Evolutionary conservation across 2,113 vertebrate species (phyloP).

Genomic region (Pachypanchax playfairii): DNA sequence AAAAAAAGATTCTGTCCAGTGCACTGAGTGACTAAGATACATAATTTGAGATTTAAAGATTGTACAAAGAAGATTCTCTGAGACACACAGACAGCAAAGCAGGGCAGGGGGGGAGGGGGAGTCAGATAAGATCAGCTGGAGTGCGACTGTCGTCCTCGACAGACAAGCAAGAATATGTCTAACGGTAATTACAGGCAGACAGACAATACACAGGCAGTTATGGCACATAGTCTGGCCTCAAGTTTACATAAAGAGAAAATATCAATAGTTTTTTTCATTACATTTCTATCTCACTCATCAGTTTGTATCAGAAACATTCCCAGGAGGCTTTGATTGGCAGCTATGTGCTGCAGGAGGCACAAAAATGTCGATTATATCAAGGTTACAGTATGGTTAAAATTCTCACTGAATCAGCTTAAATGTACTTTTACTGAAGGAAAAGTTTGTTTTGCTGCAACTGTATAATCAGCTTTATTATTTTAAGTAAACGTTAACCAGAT

Average conservation of each 20-base stretch:
- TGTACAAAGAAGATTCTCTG: no score
- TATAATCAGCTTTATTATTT: neutral
- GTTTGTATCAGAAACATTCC: neutral
- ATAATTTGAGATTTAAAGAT: no score
- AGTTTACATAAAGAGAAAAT: neutral
- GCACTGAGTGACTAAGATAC: no score
- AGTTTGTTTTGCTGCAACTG: neutral
- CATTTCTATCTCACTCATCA: neutral
- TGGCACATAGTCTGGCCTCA: constrained; percentile 13
- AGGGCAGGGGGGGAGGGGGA: no score
- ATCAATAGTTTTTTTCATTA: neutral
- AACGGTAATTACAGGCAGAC: constrained; percentile 58
- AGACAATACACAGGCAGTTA: constrained; percentile 45
- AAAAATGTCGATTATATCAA: constrained; percentile 5
- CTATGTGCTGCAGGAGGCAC: neutral
- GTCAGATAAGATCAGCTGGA: no score
- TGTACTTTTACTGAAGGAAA: neutral
- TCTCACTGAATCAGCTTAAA: neutral
- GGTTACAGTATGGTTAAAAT: neutral
- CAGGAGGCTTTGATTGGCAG: neutral
- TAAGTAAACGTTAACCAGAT: no score
- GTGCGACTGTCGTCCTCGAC: no score
- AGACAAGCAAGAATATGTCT: no score
- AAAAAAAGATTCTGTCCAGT: no score
- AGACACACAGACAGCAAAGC: no score